Base-by-base conservation (phyloP, 2,888 invertebrate genomes). In the Polydrusus cervinus region DNA sequence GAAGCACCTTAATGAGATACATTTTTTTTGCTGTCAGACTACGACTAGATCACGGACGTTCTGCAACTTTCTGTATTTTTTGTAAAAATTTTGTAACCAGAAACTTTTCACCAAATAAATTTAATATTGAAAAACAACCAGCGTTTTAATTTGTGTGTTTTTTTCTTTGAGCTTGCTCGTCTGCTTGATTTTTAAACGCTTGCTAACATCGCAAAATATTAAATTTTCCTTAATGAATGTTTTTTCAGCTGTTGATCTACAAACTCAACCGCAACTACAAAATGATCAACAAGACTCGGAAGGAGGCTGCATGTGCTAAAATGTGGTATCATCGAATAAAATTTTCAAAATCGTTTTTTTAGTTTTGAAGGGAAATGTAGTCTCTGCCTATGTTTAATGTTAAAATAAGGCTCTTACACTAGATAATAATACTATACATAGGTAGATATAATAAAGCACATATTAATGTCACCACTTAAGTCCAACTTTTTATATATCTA, bases 271-370 rank as follows among this genome's bases (percentile, higher is more conserved):
- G 80, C 92, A 93, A 83, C 91, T 93, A 89, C 93, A 93, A 87
- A 92, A 92, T 81, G 93, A 94, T 87, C 93, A 93, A 86, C 92
- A 91, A 84, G 94, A 94, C 86, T 92, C 92, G 86, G 94, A 94
- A 88, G 92, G 94, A 82, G 93, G 94, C 86, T 95, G 95, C 88
- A 93, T 94, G 89, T 95, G 95, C 90, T 95, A 90, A 92, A 85
- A 82, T 20, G 67, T 11, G 25, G 34, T 53, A 78, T 79, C 74
- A 79, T 74, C 78, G 75, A 78, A 77, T 79, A 76, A 78, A 78
- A 77, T 78, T 79, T 80, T 79, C 77, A 80, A 75, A 77, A 67
- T 68, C 75, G 77, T 75, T 71, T 72, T n/a, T 64, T 64, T 74
- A 64, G 45, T 74, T 74, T 30, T 61, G 49, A 77, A 79, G 81